phyloP scores from a whole-genome alignment of 2,888 invertebrate species.

The Apamea crenata region DNA sequence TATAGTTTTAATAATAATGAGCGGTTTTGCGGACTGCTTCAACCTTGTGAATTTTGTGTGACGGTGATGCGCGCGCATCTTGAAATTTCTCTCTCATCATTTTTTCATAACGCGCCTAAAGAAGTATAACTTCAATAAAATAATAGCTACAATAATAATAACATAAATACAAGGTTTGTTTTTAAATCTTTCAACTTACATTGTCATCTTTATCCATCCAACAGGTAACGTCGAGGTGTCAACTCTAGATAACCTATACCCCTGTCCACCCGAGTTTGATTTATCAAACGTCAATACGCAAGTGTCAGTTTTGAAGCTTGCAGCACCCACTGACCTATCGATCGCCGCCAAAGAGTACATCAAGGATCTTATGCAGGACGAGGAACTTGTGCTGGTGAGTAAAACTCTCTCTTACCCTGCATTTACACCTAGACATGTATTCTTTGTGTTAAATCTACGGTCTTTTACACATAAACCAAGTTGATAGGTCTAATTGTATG shows the following conservation, averaged over 20 bases:
- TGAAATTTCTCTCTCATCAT: no score
- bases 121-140: no score
- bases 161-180: background rate
- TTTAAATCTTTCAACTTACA: background rate
- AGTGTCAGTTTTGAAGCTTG: constrained; percentile 71
- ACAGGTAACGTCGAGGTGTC: constrained; percentile 80
- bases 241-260: constrained; percentile 73
- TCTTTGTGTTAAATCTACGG: no score
- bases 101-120: no score
- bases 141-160: no score
- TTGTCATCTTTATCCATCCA: background rate
- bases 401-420: background rate
- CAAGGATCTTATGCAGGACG: constrained; percentile 72
- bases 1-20: no score
- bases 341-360: constrained; percentile 72
- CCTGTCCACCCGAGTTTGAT: constrained; percentile 75
- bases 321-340: constrained; percentile 61
- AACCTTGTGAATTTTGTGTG: no score
- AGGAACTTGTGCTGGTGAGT: constrained; percentile 78
- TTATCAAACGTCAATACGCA: constrained; percentile 65
- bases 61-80: no score
- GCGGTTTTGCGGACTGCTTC: no score
- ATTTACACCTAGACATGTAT: background rate
- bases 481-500: no score
- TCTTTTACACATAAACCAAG: no score